Base-by-base conservation (phyloP, 2,797 vertebrate genomes). In the Echeneis naucrates region DNA sequence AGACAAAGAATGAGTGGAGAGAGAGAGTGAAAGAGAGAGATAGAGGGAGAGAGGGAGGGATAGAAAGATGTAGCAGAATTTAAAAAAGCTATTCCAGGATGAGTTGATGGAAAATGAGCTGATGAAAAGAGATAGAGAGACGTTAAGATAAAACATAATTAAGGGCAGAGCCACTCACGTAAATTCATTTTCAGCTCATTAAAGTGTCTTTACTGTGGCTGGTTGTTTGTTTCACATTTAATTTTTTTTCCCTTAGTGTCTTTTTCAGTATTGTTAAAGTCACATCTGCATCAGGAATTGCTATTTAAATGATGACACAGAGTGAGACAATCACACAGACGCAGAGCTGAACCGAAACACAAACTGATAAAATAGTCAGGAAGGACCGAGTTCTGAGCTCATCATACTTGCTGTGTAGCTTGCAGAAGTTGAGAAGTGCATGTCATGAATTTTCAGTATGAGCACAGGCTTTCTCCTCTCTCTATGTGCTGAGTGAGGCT, bases 391-490 rank as follows among this genome's bases (percentile, higher is more conserved):
- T 78, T 85, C 69, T 77, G 60, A 73, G 81, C 81, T 87, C 84
- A 83, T 86, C 83, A 87, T 80, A 86, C 87, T 88, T 60, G 80
- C 83, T 81, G 79, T 89, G 81, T 78, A 71, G 89, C 84, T 87
- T 85, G 78, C 76, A 81, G 66, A 85, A 87, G 78, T 85, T 84
- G 80, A 78, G 82, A 70, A 74, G 83, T 84, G 82, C 83, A 83
- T 88, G 88, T 87, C 84, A 87, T 84, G 83, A 89, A 90, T 89
- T 85, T 87, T 83, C 78, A 89, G 80, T 80, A 54, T 64, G 68
- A 26, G 35, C 44, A 47, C 62, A 40, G 72, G 23, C 58, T 30
- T 17, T 55, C 23, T 63, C 40, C 13, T 2, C 13, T 2, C 13
- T 53, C 13, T n/a, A n/a, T n/a, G n/a, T n/a, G n/a, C n/a, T n/a